phyloP scores from a whole-genome alignment of 2,113 vertebrate genomes.

The Jaculus jaculus region DNA sequence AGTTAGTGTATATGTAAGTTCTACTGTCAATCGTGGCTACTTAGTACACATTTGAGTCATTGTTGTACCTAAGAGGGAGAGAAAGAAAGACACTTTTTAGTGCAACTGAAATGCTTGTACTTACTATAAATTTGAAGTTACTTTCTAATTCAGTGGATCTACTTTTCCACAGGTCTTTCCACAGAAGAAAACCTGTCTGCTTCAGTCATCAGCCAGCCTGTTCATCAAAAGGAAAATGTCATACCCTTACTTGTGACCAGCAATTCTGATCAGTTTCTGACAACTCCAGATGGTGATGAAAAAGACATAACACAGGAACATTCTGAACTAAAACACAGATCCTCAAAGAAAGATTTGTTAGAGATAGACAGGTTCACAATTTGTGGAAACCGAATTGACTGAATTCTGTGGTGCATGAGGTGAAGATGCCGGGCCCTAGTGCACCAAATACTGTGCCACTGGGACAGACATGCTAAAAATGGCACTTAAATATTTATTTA shows the following conservation, averaged over 20 bases:
- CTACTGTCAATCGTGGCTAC: not conserved
- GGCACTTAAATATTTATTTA: constrained; percentile 91
- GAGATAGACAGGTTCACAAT: constrained; percentile 99
- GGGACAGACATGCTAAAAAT: constrained; percentile 80
- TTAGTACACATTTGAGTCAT: not conserved
- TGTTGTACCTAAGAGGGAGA: not conserved
- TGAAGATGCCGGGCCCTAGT: constrained; percentile 75
- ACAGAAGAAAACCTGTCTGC: constrained; percentile 84
- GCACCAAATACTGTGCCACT: constrained; percentile 66
- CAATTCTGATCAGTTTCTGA: constrained; percentile 93
- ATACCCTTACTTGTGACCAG: constrained; percentile 89
- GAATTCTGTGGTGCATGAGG: constrained; percentile 75
- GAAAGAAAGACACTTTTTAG: no score
- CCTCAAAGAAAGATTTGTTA: constrained; percentile 93
- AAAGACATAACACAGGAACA: constrained; percentile 85
- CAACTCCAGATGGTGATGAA: constrained; percentile 93
- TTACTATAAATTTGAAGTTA: no score
- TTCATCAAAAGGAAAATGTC: constrained; percentile 85
- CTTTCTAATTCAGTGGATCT: constrained; percentile 26
- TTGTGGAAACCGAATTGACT: constrained; percentile 97
- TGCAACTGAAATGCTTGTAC: not conserved
- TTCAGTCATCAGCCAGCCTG: constrained; percentile 90
- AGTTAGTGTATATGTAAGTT: not conserved
- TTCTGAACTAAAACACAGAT: constrained; percentile 89
- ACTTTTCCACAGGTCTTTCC: constrained; percentile 83